These are phyloP conservation scores for Chelidonichthys spinosus DNA, from an alignment of 2,797 vertebrate species.

Conservation along the genomic window DNA sequence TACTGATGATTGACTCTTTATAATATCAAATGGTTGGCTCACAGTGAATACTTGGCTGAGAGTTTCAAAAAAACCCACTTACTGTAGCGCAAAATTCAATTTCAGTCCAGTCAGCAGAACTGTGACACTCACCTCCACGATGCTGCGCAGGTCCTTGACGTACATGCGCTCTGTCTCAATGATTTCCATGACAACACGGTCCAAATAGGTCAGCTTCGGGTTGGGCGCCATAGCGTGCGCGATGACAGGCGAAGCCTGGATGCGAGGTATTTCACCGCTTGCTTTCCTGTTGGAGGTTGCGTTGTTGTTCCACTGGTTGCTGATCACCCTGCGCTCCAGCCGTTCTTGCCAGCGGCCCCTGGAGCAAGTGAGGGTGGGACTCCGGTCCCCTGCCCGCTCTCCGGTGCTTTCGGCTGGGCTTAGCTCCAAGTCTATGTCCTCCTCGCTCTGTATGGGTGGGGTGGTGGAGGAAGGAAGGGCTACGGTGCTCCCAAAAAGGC, in stretches of 20 bases:
- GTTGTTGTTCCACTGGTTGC: slow-evolving; percentile 79
- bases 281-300: slow-evolving; percentile 59
- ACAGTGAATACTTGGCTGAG: slow-evolving; percentile 40
- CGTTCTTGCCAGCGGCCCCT: slow-evolving; percentile 54
- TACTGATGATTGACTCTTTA: slow-evolving; percentile 33
- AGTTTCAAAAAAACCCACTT: not conserved
- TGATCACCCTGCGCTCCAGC: slow-evolving; percentile 44
- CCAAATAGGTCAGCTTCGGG: slow-evolving; percentile 91
- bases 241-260: slow-evolving; percentile 79
- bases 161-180: slow-evolving; percentile 97
- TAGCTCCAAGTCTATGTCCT: slow-evolving; percentile 83
- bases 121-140: slow-evolving; percentile 90
- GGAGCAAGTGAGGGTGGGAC: slow-evolving; percentile 38
- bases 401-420: slow-evolving; percentile 68
- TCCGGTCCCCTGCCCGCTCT: slow-evolving; percentile 39
- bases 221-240: slow-evolving; percentile 77
- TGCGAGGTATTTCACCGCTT: slow-evolving; percentile 47
- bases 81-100: slow-evolving; percentile 22
- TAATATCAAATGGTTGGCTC: slow-evolving; percentile 42
- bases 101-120: not conserved
- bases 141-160: slow-evolving; percentile 92
- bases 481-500: slow-evolving; percentile 84
- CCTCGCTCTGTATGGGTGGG: slow-evolving; percentile 63
- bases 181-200: slow-evolving; percentile 95
- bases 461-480: slow-evolving; percentile 68